Evolutionary conservation across 2,888 invertebrate genomes (phyloP), one percentile per base, ranked within the genome.

Genomic region (Scaptomyza polygonia): DNA sequence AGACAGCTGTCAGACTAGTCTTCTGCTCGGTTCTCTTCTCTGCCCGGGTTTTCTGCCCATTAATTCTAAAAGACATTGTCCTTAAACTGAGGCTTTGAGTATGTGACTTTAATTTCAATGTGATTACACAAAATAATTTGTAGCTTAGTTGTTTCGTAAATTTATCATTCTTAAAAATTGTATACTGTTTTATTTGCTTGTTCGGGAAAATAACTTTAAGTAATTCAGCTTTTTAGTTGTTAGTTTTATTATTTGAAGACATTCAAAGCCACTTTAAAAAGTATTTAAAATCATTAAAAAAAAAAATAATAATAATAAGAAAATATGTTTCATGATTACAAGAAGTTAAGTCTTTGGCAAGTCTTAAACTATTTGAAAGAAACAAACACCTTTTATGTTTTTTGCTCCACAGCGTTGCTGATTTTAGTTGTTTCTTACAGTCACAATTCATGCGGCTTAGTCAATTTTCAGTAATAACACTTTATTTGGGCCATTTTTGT

Each of bases 381-480:
- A 34, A 29, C 9, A 29, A 34, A 34, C n/a, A 5, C n/a, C 2
- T 34, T n/a, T n/a, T 6, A 12, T 32, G 32, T 34, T 6, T 2
- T 34, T 34, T n/a, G 0, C 34, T 12, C 3, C 32, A 32, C 12
- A 12, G 32, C 12, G 5, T 32, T 5, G 4, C 12, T 5, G 32
- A 1, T 14, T 34, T n/a, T n/a, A 7, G n/a, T 34, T 14, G 14
- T 36, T 36, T 7, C 14, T 71, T 58, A 43, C 76, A 72, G 51
- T n/a, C n/a, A 52, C 70, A 73, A 68, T 77, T 80, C 68, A 58
- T 63, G 69, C 40, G 64, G 67, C 76, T 69, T 73, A 86, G 83
- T 83, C 79, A 81, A 85, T 85, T 85, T 85, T 67, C 76, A 78
- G 79, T 81, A 86, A 86, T 86, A 81, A 86, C 86, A 85, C 81